Evolutionary conservation across 2,888 invertebrate species (phyloP).

Genomic region (Dastarcus helophoroides): DNA sequence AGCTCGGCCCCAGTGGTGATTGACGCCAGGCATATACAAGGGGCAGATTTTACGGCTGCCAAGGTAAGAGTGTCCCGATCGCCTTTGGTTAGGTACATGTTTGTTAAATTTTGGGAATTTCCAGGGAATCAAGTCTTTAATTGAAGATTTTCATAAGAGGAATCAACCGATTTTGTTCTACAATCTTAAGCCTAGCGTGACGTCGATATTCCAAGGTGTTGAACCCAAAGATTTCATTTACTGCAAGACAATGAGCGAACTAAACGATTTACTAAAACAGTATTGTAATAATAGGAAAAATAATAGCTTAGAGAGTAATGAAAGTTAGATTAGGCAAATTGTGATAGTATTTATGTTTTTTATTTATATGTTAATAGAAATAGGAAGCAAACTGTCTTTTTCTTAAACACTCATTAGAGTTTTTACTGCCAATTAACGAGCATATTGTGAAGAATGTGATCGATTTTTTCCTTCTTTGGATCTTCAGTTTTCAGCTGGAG

Average conservation of each 20-base stretch:
- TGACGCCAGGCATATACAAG: conserved; percentile 50
- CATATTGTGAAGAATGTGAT: no score
- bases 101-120: no score
- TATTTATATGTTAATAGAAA: no score
- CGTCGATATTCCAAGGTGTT: conserved; percentile 46
- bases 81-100: neutral
- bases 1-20: conserved; percentile 48
- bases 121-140: conserved; percentile 51
- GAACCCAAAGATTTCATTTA: conserved; percentile 44
- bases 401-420: no score
- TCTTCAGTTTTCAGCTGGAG: no score
- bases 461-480: no score
- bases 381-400: no score
- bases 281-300: conserved; percentile 15
- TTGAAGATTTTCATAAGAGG: conserved; percentile 45
- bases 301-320: neutral
- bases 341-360: no score
- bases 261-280: conserved; percentile 43
- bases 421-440: no score
- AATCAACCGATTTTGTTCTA: conserved; percentile 47
- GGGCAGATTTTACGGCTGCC: conserved; percentile 55
- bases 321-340: no score
- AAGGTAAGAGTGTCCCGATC: conserved; percentile 36
- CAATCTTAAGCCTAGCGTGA: conserved; percentile 47
- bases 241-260: conserved; percentile 42